A percentile compares a stretch with the other conserved stretches of the same genome.
phyloP scores from a whole-genome alignment of 2,888 invertebrate genomes.

The Aspidapion aeneum region DNA sequence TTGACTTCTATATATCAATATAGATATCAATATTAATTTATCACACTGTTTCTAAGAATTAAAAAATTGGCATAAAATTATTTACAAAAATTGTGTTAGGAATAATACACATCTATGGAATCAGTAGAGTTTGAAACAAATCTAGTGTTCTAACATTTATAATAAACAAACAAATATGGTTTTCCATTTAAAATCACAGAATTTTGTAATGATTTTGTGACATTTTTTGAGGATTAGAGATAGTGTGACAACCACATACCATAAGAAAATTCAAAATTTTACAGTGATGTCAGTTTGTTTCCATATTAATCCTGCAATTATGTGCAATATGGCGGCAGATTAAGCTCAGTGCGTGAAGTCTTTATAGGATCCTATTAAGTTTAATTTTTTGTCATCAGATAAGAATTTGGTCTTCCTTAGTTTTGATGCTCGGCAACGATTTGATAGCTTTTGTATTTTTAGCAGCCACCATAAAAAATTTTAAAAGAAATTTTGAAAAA shows the following conservation, averaged over 20 bases:
- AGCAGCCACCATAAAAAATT: constrained; percentile 37
- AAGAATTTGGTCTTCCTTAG: constrained; percentile 49
- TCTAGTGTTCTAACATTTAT: too few relatives aligned
- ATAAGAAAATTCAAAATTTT: constrained; percentile 34
- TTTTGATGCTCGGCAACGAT: constrained; percentile 46
- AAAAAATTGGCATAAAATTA: too few relatives aligned
- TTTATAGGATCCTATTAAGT: constrained; percentile 45
- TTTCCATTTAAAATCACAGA: too few relatives aligned
- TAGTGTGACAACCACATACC: constrained; percentile 28
- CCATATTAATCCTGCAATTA: constrained; percentile 23
- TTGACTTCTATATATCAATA: too few relatives aligned
- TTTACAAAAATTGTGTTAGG: too few relatives aligned
- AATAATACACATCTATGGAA: too few relatives aligned
- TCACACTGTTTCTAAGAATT: too few relatives aligned
- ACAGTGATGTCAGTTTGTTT: constrained; percentile 34
- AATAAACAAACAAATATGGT: too few relatives aligned
- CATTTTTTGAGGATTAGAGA: too few relatives aligned
- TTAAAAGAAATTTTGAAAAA: background rate
- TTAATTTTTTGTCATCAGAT: constrained; percentile 48
- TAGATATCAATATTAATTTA: too few relatives aligned
- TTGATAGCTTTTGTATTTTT: constrained; percentile 36
- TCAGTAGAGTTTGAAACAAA: too few relatives aligned
- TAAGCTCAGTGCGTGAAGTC: constrained; percentile 19
- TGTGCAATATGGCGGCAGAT: constrained; percentile 37
- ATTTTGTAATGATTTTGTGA: too few relatives aligned